Base-by-base conservation (phyloP, 2,797 vertebrate genomes). In the Enteromius radiatus region DNA sequence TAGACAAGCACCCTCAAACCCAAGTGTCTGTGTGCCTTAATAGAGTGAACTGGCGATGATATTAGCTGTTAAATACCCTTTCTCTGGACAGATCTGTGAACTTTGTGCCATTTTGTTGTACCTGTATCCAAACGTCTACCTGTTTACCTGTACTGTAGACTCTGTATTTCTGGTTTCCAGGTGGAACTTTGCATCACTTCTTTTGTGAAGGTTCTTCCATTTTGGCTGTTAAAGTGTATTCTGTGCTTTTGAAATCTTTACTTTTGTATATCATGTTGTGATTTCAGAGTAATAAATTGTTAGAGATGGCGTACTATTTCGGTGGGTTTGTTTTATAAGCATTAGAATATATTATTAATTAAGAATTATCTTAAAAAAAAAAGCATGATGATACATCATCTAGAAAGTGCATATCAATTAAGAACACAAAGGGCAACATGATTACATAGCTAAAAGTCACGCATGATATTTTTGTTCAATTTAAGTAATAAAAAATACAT, bases 201-300 rank as follows among this genome's bases (percentile, higher is more conserved):
- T 71, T 76, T 59, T 78, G 56, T 85, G 47, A 49, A 49, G 47
- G 47, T 65, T 78, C 61, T 64, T 81, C 74, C 61, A 70, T 80
- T 68, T 80, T 82, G 19, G 65, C 75, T 84, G 73, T 84, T 74
- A 69, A 67, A 85, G 56, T 77, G 54, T 71, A 68, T 81, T 84
- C 38, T 76, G 77, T 81, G 78, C 82, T 84, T 84, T 84, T 49
- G 59, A 87, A 84, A 84, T 82, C 78, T 76, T 84, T 85, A 87
- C 82, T 88, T 89, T 90, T 90, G 84, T 90, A 86, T 74, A 82
- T 85, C 84, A 85, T 83, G 77, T 85, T 78, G 84, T 85, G 85
- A 81, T 86, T 84, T 76, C 73, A 71, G 68, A 80, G 63, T 82
- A 84, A 84, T 82, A 87, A 86, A 86, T 52, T 43, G 63, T 61